Conservation (phyloP, 2,888 invertebrate genomes). For the Liposcelis brunnea region DNA sequence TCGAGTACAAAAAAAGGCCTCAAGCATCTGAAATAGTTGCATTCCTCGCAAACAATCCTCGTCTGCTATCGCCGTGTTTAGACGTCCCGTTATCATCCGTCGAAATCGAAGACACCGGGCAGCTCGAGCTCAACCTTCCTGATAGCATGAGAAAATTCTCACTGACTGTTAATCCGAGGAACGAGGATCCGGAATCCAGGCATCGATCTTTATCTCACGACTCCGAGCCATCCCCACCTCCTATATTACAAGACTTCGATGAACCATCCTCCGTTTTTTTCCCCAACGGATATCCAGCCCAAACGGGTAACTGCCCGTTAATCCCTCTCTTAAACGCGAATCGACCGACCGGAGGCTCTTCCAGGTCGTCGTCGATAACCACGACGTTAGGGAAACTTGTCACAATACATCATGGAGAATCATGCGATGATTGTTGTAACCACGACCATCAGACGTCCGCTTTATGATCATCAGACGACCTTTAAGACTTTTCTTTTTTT, state of each 20-base stretch:
- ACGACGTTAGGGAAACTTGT: neutral
- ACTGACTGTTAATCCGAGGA: conserved; percentile 11
- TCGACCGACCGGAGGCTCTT: neutral
- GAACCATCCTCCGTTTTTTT: too few species aligned
- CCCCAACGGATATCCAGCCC: too few species aligned
- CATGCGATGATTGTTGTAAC: neutral
- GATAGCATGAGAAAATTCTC: conserved; percentile 17
- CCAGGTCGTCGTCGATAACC: conserved; percentile 1
- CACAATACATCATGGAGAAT: conserved; percentile 1
- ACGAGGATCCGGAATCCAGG: neutral
- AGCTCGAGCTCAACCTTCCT: conserved; percentile 34
- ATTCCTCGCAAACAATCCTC: conserved; percentile 57
- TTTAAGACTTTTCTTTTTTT: too few species aligned
- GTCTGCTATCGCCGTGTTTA: conserved; percentile 58
- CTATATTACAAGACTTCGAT: too few species aligned
- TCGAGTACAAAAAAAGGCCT: conserved; percentile 50
- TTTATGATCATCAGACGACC: too few species aligned
- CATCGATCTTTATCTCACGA: neutral
- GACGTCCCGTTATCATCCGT: conserved; percentile 59
- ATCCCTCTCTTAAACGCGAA: too few species aligned
- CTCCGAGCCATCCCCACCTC: too few species aligned
- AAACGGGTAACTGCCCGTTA: too few species aligned
- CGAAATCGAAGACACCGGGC: conserved; percentile 47
- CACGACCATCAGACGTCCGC: neutral
- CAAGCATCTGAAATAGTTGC: conserved; percentile 64